phyloP scores from a whole-genome alignment of 2,797 vertebrate species.

The Characodon lateralis region DNA sequence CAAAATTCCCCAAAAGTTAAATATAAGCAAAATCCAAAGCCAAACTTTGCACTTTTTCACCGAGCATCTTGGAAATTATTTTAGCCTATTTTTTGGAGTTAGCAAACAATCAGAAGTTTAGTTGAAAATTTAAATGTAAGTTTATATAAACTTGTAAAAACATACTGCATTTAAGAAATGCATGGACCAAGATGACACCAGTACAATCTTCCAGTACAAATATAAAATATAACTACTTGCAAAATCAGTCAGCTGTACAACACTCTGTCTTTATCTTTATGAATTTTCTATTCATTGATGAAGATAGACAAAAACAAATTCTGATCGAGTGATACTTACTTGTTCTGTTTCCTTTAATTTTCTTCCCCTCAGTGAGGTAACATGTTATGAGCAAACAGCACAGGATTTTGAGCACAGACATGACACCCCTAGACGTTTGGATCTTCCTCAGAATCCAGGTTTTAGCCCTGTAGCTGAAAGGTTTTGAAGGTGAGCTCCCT shows the following conservation, averaged over 20 bases:
- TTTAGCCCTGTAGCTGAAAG: conserved; percentile 6
- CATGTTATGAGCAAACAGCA: conserved; percentile 66
- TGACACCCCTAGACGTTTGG: conserved; percentile 32
- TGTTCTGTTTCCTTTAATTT: conserved; percentile 54
- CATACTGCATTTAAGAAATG: not conserved
- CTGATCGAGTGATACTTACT: conserved; percentile 64
- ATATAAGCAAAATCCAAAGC: not conserved
- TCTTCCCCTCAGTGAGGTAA: conserved; percentile 69
- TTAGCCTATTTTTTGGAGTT: not conserved
- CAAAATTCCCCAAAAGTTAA: not conserved
- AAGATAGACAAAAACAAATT: not conserved
- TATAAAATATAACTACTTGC: not conserved
- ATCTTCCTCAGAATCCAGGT: conserved; percentile 26
- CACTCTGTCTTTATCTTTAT: not conserved
- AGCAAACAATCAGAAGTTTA: not conserved
- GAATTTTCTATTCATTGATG: not conserved
- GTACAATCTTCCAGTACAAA: not conserved
- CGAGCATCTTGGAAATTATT: not conserved
- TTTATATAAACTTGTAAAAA: not conserved
- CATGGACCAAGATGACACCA: not conserved
- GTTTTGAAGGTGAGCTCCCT: conserved; percentile 32
- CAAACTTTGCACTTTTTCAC: not conserved
- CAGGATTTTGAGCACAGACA: conserved; percentile 68
- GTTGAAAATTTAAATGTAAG: not conserved
- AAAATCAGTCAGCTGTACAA: too few species aligned